Evolutionary conservation across 2,888 invertebrate genomes (phyloP).

Genomic region (Papilio protenor): DNA sequence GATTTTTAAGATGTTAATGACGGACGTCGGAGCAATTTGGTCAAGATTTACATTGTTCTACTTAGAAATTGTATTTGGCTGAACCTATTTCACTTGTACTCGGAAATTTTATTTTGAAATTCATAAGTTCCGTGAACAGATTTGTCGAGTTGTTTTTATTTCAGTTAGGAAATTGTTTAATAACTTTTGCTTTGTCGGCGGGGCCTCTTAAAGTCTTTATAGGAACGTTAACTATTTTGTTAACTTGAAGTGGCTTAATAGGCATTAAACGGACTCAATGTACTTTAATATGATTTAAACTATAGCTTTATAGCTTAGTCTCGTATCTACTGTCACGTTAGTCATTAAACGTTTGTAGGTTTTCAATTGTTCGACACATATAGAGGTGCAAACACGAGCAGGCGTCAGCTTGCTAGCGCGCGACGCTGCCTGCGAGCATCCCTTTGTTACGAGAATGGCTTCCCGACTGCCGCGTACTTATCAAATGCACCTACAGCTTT

Average conservation of each 20-base stretch:
- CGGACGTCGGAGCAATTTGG: slow-evolving; percentile 19
- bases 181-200: background rate
- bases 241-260: slow-evolving; percentile 4
- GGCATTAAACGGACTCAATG: background rate
- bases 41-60: slow-evolving; percentile 29
- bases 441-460: slow-evolving; percentile 45
- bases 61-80: slow-evolving; percentile 24
- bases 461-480: slow-evolving; percentile 35
- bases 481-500: slow-evolving; percentile 15
- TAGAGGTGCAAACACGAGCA: slow-evolving; percentile 44
- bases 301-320: slow-evolving; percentile 4
- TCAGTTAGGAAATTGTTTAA: background rate
- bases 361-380: slow-evolving; percentile 28
- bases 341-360: slow-evolving; percentile 32
- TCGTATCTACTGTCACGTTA: background rate
- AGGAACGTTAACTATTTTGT: background rate
- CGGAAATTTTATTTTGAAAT: slow-evolving; percentile 2
- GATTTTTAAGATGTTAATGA: slow-evolving; percentile 39
- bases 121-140: slow-evolving; percentile 24
- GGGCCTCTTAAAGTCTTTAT: background rate
- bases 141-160: background rate
- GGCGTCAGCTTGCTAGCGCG: slow-evolving; percentile 60
- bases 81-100: slow-evolving; percentile 23
- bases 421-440: slow-evolving; percentile 4
- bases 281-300: slow-evolving; percentile 1